Percentiles rank a stretch among this genome's conserved stretches.
Conservation (phyloP, 2,797 vertebrate species). For the Capromys pilorides region DNA sequence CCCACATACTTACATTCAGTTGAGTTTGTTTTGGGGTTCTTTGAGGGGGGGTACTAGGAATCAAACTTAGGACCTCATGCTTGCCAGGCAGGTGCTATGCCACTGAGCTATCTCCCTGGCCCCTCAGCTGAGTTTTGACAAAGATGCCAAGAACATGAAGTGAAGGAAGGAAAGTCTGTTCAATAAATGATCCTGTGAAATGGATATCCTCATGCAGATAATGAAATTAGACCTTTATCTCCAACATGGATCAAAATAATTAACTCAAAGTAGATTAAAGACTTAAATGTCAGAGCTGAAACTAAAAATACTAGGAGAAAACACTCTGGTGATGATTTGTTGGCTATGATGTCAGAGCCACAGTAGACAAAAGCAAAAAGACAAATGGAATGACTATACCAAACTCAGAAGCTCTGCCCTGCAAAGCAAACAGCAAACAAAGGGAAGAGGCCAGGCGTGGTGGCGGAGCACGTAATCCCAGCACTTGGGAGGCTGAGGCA, state of each 20-base stretch:
- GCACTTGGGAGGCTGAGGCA: no score
- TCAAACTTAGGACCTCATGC: no score
- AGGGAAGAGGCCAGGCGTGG: not conserved
- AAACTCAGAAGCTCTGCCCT: not conserved
- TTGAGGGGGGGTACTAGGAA: no score
- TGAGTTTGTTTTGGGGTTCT: not conserved
- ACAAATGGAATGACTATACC: not conserved
- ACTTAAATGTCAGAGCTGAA: not conserved
- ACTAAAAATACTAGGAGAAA: not conserved
- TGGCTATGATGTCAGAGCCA: not conserved
- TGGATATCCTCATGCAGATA: no score
- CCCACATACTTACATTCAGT: not conserved
- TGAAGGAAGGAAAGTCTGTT: not conserved
- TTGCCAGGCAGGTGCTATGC: no score
- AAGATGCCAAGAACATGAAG: not conserved
- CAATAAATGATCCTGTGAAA: no score
- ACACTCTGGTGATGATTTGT: not conserved
- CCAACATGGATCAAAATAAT: no score
- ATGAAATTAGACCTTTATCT: no score
- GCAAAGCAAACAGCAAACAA: no score
- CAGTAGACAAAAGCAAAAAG: not conserved
- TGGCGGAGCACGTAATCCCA: no score
- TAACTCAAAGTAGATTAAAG: not conserved
- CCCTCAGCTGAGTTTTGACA: not conserved
- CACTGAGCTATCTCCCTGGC: no score